phyloP scores from a whole-genome alignment of 2,888 invertebrate genomes.

The Odiellus spinosus region DNA sequence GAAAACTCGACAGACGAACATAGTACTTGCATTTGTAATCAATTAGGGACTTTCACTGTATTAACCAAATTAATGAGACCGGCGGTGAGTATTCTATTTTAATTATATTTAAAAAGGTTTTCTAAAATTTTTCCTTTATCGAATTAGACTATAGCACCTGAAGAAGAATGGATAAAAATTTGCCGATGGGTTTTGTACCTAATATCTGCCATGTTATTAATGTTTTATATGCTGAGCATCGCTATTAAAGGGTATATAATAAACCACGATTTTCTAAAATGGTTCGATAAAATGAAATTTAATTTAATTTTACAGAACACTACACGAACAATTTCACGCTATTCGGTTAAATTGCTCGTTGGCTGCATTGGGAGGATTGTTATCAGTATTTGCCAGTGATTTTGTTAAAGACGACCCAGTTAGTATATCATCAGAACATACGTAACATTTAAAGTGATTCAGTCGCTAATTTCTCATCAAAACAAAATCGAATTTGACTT shows the following conservation, averaged over 20 bases:
- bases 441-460: too few relatives aligned
- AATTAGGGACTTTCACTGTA: conserved; percentile 16
- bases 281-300: background rate
- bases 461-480: too few relatives aligned
- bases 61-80: conserved; percentile 15
- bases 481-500: too few relatives aligned
- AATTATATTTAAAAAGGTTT: background rate
- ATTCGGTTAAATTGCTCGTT: conserved; percentile 22
- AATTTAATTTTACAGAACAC: conserved; percentile 15
- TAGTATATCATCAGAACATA: too few relatives aligned
- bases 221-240: conserved; percentile 21
- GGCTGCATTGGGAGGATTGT: conserved; percentile 19
- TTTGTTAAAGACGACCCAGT: conserved; percentile 17
- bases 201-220: conserved; percentile 19
- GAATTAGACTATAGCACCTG: conserved; percentile 18
- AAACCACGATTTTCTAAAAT: background rate
- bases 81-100: conserved; percentile 10
- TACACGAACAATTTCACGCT: conserved; percentile 24
- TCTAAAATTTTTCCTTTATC: background rate
- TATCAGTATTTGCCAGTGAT: conserved; percentile 21
- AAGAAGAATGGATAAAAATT: conserved; percentile 21
- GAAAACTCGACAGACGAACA: conserved; percentile 14
- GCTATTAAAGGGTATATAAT: conserved; percentile 1
- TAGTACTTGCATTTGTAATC: conserved; percentile 15
- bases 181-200: conserved; percentile 20